Base-by-base conservation (phyloP, 2,888 invertebrate genomes). In the Psylliodes chrysocephalus region DNA sequence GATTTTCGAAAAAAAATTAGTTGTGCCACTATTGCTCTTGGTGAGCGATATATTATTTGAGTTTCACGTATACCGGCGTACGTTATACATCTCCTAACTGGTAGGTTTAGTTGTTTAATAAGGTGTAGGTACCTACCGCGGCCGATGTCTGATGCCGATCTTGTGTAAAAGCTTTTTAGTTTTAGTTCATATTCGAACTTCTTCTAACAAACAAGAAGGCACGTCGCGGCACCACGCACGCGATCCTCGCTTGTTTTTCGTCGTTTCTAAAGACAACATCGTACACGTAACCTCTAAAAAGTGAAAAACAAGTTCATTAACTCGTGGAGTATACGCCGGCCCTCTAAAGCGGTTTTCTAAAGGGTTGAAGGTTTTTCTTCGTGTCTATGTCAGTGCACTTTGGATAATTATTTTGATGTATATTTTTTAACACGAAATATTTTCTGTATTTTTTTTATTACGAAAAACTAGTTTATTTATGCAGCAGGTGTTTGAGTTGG, bases 121-220 rank as follows among this genome's bases (percentile, higher is more conserved):
- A 44, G 44, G 44, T 46, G 46, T 46, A 12, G 46, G 46, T 46
- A 46, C 19, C 57, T 47, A 38, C 47, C 47, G 57, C 47, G 19
- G 46, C n/a, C 46, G 22, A 22, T 25, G 22, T 22, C n/a, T 22
- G n/a, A 25, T 46, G 47, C 14, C 35, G 28, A 57, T 47, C 57
- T 57, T 54, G 28, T 38, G 14, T n/a, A n/a, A n/a, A n/a, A n/a
- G n/a, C n/a, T n/a, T n/a, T 46, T 44, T 33, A 22, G 14, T 18
- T 54, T 56, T 46, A 57, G 57, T 57, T 57, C 35, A 28, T 46
- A 47, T 57, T 35, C 19, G 47, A 57, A 57, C 35, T 57, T 57
- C 57, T 47, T 47, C 10, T 12, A 22, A 46, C 5, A 8, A 22
- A 46, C 1, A n/a, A 46, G 10, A 22, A 4, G 46, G 22, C 46